Base-by-base conservation (phyloP, 2,113 vertebrate species). In the Merops nubicus region DNA sequence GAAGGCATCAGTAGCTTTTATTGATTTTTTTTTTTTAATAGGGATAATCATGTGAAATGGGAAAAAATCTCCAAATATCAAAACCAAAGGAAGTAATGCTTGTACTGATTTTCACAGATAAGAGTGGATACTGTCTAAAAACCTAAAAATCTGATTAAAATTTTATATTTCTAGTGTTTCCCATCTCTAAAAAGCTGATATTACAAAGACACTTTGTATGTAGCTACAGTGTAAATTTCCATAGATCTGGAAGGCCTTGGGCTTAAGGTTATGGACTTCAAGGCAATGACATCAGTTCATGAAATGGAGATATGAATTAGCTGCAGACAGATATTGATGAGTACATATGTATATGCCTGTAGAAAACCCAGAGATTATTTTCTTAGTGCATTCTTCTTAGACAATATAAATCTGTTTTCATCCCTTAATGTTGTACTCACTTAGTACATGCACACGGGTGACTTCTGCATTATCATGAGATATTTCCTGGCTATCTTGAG, bases 371-470 rank as follows among this genome's bases (percentile, higher is more conserved):
- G 78, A 79, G 57, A 67, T 85, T 74, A 38, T 85, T 90, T 93
- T 82, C 70, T 68, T n/a, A 51, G 29, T 60, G 26, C 40, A 88
- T 80, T 90, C 62, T 85, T 88, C 75, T 85, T 51, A 33, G 48
- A 82, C 43, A 89, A 22, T n/a, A 85, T 64, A 80, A 73, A 83
- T 83, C 79, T 94, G 42, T 90, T 93, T 94, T 94, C 67, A 80
- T 80, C 72, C 60, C 86, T 91, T 85, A 82, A 40, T 68, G 69
- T 50, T 70, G 59, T 54, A 34, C 33, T 93, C 57, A 83, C 31
- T 90, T 57, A 78, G 64, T 63, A 54, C 22, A 64, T 68, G 25
- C 40, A 75, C n/a, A 73, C 26, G 95, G 69, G 65, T 74, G 68
- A 83, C 63, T 92, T 95, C 15, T 79, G 34, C 59, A 65, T 72